phyloP scores from a whole-genome alignment of 2,888 invertebrate genomes.

The Cryptosula pallasiana region DNA sequence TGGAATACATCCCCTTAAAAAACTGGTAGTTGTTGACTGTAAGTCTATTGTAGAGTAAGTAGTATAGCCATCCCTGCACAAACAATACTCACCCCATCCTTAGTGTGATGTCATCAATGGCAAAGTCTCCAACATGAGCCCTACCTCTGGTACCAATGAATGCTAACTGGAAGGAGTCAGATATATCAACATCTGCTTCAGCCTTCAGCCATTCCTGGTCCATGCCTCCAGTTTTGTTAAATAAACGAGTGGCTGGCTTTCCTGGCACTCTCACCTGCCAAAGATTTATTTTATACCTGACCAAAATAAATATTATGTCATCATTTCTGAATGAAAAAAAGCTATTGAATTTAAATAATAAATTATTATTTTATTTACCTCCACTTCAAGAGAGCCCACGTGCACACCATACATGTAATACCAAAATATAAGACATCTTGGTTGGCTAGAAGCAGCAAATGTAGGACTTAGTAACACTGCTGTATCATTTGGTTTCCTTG shows the following conservation, averaged over 20 bases:
- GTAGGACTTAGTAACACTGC: conserved; percentile 14
- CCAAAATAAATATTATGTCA: no score
- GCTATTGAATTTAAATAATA: no score
- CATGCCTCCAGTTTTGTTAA: no score
- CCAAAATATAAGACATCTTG: conserved; percentile 34
- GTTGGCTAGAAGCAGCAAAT: conserved; percentile 29
- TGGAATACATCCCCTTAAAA: no score
- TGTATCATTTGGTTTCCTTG: conserved; percentile 29
- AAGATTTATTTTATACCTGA: background rate
- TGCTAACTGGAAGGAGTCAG: conserved; percentile 24
- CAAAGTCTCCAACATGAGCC: conserved; percentile 29
- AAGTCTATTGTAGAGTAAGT: background rate
- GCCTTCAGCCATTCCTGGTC: no score
- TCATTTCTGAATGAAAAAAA: no score
- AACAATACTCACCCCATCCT: no score
- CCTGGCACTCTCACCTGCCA: background rate
- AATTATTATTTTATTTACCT: no score
- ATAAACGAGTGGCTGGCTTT: no score
- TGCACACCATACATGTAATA: conserved; percentile 43
- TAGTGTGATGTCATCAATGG: conserved; percentile 36
- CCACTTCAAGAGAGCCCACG: conserved; percentile 38
- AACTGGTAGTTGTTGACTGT: no score
- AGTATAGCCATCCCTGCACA: background rate
- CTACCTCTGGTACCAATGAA: conserved; percentile 28
- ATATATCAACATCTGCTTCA: no score